Conservation (phyloP, 2,797 vertebrate genomes). For the Girardinus metallicus region DNA sequence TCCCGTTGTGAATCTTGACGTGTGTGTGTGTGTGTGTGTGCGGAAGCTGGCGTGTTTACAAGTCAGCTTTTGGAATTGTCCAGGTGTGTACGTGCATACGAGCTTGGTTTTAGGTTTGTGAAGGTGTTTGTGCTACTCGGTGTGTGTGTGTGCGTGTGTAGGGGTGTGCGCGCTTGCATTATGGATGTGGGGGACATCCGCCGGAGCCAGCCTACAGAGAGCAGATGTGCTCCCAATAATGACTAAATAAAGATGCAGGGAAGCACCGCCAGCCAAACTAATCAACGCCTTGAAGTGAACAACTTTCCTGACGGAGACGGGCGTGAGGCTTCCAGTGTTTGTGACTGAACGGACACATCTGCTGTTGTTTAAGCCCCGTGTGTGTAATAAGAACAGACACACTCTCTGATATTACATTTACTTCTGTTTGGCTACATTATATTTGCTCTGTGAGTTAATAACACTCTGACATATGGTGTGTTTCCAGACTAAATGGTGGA, state of each 20-base stretch:
- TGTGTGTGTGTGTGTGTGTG: constrained; percentile 23
- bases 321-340: constrained; percentile 6
- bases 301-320: constrained; percentile 31
- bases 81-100: background rate
- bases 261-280: constrained; percentile 49
- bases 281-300: constrained; percentile 57
- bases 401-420: background rate
- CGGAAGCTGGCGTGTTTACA: constrained; percentile 9
- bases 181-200: constrained; percentile 43
- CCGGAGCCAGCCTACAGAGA: constrained; percentile 51
- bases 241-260: constrained; percentile 61
- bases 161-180: background rate
- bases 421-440: constrained; percentile 2
- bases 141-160: constrained; percentile 9
- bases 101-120: constrained; percentile 27
- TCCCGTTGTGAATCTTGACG: constrained; percentile 60
- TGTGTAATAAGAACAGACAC: background rate
- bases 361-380: background rate
- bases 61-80: constrained; percentile 9
- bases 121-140: constrained; percentile 11
- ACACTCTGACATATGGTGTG: background rate
- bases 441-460: background rate
- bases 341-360: constrained; percentile 20
- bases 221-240: constrained; percentile 67
- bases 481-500: constrained; percentile 9